Evolutionary conservation across 1,140 invertebrate species (phyloP), one percentile per base, ranked within the genome.

Genomic region (Caenorhabditis latens): DNA sequence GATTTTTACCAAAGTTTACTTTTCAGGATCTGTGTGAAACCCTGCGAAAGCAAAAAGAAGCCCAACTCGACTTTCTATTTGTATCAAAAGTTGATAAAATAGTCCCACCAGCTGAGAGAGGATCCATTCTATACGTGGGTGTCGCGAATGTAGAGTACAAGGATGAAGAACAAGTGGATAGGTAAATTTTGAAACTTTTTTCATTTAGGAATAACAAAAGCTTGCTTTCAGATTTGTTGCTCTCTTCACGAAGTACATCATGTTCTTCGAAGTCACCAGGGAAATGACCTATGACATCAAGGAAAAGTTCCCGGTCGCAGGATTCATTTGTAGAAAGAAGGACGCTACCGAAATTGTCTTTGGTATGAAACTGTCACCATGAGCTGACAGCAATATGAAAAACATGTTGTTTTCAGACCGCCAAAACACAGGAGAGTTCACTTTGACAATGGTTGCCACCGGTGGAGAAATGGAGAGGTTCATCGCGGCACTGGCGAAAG

Each of bases 1-100:
- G n/a, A 8, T 63, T 13, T 3, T 21, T 11, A 21, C 32, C 19
- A 32, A 14, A 14, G 1, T 32, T n/a, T 63, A 14, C n/a, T 21
- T 79, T 79, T 50, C 46, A 79, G 71, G 71, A 79, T 79, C 53
- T 79, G 46, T 79, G 71, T 50, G 71, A 79, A 79, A 79, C 71
- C 46, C 71, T 79, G 8, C 71, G 71, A 0, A 79, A 79, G n/a
- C 71, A 79, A n/a, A 79, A 79, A 32, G 71, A 79, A 50, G 71
- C 71, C n/a, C 71, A 79, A 43, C 40, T 79, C n/a, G 71, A 79
- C n/a, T 79, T 79, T 24, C 53, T 79, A 9, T 79, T 79, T 9
- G 71, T 79, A n/a, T 79, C 71, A 1, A 79, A 79, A 14, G 71
- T 79, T 7, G 71, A 79, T n/a, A 79, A 79, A 53, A 21, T 79